These are phyloP conservation scores for Gephyroberyx darwinii DNA, from an alignment of 2,797 vertebrate genomes.

Conservation along the genomic window DNA sequence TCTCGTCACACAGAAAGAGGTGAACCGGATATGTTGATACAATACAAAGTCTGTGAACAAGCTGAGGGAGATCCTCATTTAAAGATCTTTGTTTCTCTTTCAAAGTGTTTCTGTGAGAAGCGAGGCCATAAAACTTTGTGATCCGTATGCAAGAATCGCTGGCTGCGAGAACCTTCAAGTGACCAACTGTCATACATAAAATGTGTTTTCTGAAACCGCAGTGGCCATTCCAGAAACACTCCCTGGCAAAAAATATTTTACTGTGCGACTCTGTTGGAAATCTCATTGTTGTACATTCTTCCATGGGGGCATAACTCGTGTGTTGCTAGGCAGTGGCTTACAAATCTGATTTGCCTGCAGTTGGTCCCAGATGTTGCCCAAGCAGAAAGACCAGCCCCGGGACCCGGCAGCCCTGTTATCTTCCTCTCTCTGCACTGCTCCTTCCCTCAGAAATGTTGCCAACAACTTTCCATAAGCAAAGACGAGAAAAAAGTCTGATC, in stretches of 20 bases:
- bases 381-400: conserved; percentile 24
- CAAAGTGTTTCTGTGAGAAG: not conserved
- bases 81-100: not conserved
- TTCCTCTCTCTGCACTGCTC: conserved; percentile 41
- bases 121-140: not conserved
- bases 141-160: not conserved
- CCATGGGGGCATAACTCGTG: conserved; percentile 46
- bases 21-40: not conserved
- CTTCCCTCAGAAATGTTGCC: conserved; percentile 63
- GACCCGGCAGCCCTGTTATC: conserved; percentile 39
- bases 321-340: conserved; percentile 58
- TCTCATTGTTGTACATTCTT: conserved; percentile 61
- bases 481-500: conserved; percentile 29
- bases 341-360: conserved; percentile 66
- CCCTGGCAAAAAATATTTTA: conserved; percentile 40
- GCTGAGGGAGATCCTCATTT: not conserved
- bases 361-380: conserved; percentile 72
- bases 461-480: conserved; percentile 69
- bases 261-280: conserved; percentile 55
- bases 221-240: conserved; percentile 36
- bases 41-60: not conserved
- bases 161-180: conserved; percentile 13
- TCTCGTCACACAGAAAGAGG: not conserved
- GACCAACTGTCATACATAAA: conserved; percentile 39
- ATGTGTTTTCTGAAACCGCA: conserved; percentile 34